Evolutionary conservation across 2,888 invertebrate species (phyloP), one percentile per base, ranked within the genome.

Genomic region (Thereva nobilitata): DNA sequence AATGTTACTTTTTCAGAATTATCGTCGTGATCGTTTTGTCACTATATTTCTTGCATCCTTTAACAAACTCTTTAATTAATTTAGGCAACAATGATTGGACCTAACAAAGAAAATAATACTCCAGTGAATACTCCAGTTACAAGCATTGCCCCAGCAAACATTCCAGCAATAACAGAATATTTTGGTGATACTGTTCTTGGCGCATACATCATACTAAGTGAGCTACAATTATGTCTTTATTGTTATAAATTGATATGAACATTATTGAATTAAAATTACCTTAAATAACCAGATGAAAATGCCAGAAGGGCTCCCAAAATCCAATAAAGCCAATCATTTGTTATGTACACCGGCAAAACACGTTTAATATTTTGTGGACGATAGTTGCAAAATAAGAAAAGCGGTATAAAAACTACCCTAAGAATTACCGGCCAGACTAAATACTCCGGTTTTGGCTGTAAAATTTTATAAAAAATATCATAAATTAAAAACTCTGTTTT

Each of bases 61-160:
- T 23, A 23, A 23, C 23, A n/a, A n/a, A n/a, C n/a, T 1, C 23
- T 23, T 23, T 23, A 23, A 23, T 23, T 23, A 23, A 23, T 23
- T 23, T 23, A 23, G 2, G 23, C 23, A 23, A 89, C 86, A 34
- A 91, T 74, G 72, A 80, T 77, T 10, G 93, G 91, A 80, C 89
- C 86, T 49, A 89, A 74, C 72, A 89, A 85, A 0, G 92, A 87
- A 77, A 91, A 89, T 70, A 86, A 76, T 68, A 97, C 87, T n/a
- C 97, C 97, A 6, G 82, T 76, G 68, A 93, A 88, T 56, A 97
- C 91, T 52, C 97, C 97, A 0, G 94, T 89, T 41, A 97, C 89
- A 1, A 99, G 85, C 75, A 90, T 90, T 23, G 98, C 96, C 0
- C 92, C 95, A 49, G 93, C 97, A 79, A 95, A 92, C 98, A 98